Conservation (phyloP, 1,140 invertebrate genomes). For the Sycobia sp. region DNA sequence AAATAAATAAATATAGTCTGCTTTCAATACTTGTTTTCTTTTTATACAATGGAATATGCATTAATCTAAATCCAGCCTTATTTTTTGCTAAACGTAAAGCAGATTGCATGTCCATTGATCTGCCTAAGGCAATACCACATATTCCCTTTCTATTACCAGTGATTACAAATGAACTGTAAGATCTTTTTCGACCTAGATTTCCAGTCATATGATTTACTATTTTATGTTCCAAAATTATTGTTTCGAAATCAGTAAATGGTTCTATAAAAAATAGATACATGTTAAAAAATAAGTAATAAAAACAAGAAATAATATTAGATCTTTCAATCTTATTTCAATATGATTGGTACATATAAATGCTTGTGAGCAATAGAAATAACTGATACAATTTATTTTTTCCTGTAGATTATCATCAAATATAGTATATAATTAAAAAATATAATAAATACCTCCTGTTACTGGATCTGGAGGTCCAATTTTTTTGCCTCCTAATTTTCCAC, state of each 20-base stretch:
- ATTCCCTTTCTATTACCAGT: slow-evolving; percentile 91
- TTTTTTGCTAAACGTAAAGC: slow-evolving; percentile 81
- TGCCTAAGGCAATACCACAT: slow-evolving; percentile 80
- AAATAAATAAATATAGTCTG: background rate
- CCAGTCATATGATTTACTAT: slow-evolving; percentile 84
- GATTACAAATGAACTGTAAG: slow-evolving; percentile 73
- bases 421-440: too few species aligned
- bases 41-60: slow-evolving; percentile 81
- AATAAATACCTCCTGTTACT: slow-evolving; percentile 69
- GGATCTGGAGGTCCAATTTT: slow-evolving; percentile 88
- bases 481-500: slow-evolving; percentile 78
- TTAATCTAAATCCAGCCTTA: slow-evolving; percentile 82
- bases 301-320: background rate
- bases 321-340: background rate
- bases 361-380: background rate
- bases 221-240: slow-evolving; percentile 83
- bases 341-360: too few species aligned
- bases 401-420: too few species aligned
- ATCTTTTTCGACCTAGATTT: slow-evolving; percentile 77
- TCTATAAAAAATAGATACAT: slow-evolving; percentile 63
- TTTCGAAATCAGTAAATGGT: slow-evolving; percentile 86
- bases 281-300: background rate
- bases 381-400: slow-evolving; percentile 8
- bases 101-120: slow-evolving; percentile 68
- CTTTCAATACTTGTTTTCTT: slow-evolving; percentile 75